phyloP scores from a whole-genome alignment of 64 coral and sea anemone species.

The Acropora yongei region DNA sequence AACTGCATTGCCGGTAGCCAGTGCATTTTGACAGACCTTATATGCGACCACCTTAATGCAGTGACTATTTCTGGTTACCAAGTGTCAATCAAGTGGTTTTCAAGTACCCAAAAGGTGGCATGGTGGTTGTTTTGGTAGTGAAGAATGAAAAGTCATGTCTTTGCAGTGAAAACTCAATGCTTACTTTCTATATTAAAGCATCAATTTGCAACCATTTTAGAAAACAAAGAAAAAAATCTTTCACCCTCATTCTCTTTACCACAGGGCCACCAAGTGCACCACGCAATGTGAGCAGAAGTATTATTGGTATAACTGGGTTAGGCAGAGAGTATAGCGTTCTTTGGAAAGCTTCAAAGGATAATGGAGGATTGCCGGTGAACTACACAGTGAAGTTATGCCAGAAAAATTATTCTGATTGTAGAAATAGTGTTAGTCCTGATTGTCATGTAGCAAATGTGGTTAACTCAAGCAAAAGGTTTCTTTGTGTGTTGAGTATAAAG shows the following conservation, averaged over 20 bases:
- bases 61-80: too few species aligned
- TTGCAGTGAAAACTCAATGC: too few species aligned
- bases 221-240: too few species aligned
- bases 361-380: constrained; percentile 2
- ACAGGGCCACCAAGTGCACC: constrained; percentile 15
- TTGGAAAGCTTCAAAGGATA: constrained; percentile 5
- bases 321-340: neutral
- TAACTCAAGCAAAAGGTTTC: neutral
- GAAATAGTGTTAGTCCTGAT: neutral
- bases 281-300: constrained; percentile 22
- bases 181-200: too few species aligned
- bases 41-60: too few species aligned
- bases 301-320: neutral
- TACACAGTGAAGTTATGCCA: neutral
- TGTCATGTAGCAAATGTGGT: neutral
- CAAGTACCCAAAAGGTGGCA: too few species aligned
- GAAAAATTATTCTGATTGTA: neutral
- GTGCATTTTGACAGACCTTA: too few species aligned
- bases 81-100: too few species aligned
- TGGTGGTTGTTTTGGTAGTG: too few species aligned
- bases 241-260: neutral
- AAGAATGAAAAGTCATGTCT: too few species aligned
- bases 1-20: too few species aligned
- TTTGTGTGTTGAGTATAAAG: neutral
- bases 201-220: too few species aligned